Conservation (phyloP, 2,888 invertebrate genomes). For the Agonopterix alstromeriana region DNA sequence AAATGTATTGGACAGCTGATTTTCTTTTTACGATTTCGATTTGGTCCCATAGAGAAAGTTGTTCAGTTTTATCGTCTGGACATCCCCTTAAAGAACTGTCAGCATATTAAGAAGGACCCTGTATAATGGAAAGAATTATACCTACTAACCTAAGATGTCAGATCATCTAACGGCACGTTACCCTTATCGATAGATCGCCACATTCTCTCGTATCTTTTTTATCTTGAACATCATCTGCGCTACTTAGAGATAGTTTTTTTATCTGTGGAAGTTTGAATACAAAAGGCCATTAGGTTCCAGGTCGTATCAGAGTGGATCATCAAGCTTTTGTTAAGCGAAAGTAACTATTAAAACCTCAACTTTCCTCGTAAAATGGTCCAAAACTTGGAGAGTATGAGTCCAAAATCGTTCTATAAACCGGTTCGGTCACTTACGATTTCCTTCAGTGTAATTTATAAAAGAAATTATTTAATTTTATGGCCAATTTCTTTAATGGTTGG, state of each 20-base stretch:
- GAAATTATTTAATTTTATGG: too few relatives aligned
- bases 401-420: neutral
- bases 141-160: too few relatives aligned
- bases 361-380: conserved; percentile 5
- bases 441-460: neutral
- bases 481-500: too few relatives aligned
- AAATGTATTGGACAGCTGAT: too few relatives aligned
- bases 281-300: conserved; percentile 6
- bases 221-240: conserved; percentile 2
- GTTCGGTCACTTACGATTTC: conserved; percentile 8
- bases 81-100: too few relatives aligned
- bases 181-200: too few relatives aligned
- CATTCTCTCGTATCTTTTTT: conserved; percentile 1
- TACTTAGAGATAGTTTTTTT: neutral
- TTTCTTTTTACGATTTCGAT: too few relatives aligned
- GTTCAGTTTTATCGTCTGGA: too few relatives aligned
- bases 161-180: conserved; percentile 3
- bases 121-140: too few relatives aligned
- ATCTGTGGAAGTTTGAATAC: neutral
- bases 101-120: too few relatives aligned
- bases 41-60: too few relatives aligned
- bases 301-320: conserved; percentile 6
- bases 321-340: conserved; percentile 3
- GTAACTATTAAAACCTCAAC: neutral
- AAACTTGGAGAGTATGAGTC: neutral